phyloP scores from a whole-genome alignment of 2,797 vertebrate species.

The Dendrocincla tyrannina region DNA sequence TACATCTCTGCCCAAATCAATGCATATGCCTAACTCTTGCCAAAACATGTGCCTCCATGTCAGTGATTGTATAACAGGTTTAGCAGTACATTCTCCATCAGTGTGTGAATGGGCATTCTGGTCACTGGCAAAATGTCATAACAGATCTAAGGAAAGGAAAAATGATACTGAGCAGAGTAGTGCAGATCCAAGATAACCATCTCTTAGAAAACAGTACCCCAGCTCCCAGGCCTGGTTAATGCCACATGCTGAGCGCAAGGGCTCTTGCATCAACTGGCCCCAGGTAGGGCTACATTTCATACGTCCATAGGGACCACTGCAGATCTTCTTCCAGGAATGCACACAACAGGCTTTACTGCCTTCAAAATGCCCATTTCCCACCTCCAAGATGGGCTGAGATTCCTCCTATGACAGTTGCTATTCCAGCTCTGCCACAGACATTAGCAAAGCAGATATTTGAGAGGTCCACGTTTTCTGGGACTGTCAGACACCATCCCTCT shows the following conservation, averaged over 20 bases:
- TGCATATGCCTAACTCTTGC: neutral
- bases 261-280: neutral
- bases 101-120: neutral
- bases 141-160: neutral
- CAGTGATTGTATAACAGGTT: neutral
- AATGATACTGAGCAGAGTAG: neutral
- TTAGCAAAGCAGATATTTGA: neutral
- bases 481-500: rapidly evolving
- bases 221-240: neutral
- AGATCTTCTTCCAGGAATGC: neutral
- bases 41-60: neutral
- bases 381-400: neutral
- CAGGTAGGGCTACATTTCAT: neutral
- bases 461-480: neutral
- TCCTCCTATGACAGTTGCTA: neutral
- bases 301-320: rapidly evolving
- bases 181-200: neutral
- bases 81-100: neutral
- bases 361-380: rapidly evolving
- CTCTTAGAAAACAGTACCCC: neutral
- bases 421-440: neutral
- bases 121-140: neutral
- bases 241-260: neutral
- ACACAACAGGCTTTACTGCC: rapidly evolving
- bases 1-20: neutral